Conservation (phyloP, 2,888 invertebrate species). For the Cantharis rufa region DNA sequence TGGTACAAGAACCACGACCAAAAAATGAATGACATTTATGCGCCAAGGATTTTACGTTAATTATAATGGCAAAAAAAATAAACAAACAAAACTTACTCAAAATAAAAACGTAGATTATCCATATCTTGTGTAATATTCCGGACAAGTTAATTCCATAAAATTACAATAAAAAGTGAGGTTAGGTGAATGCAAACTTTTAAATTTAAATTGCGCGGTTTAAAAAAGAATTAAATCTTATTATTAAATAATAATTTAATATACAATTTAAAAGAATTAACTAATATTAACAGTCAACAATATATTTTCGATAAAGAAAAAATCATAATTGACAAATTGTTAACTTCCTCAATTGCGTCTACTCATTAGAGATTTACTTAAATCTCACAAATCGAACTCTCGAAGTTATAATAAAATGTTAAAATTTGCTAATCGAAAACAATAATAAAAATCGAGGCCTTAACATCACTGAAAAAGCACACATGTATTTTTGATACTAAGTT, state of each 20-base stretch:
- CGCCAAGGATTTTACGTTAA: neutral
- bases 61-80: neutral
- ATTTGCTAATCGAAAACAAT: slow-evolving; percentile 8
- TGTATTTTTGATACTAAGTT: neutral
- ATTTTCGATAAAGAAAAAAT: neutral
- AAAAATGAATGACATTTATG: neutral
- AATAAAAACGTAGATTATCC: slow-evolving; percentile 22
- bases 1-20: neutral
- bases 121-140: slow-evolving; percentile 6
- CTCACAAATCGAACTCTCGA: slow-evolving; percentile 2
- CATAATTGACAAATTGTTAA: neutral
- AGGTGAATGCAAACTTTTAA: neutral
- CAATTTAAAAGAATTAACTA: neutral
- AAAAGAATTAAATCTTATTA: neutral
- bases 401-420: neutral
- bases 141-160: slow-evolving; percentile 24
- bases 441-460: slow-evolving; percentile 5
- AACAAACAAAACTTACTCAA: slow-evolving; percentile 14
- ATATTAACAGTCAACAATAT: neutral
- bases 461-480: slow-evolving; percentile 11
- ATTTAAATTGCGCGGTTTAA: neutral
- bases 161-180: slow-evolving; percentile 5
- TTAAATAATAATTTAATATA: neutral
- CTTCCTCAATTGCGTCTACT: neutral
- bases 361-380: neutral